Evolutionary conservation across 2,888 invertebrate genomes (phyloP).

Genomic region (Rotaria socialis): DNA sequence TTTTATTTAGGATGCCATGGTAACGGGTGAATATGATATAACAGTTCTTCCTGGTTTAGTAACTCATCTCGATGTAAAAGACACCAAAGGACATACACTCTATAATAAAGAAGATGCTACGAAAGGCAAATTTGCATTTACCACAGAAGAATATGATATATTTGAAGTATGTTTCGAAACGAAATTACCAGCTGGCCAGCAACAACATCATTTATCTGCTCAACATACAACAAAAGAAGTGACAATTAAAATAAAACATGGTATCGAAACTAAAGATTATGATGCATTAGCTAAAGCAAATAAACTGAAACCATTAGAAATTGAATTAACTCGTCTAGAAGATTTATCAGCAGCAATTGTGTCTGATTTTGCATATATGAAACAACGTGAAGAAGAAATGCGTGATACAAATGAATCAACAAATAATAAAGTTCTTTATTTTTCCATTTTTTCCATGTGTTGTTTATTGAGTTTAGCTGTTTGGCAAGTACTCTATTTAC

Average conservation of each 20-base stretch:
- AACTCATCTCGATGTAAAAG: constrained; percentile 69
- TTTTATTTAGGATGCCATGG: constrained; percentile 70
- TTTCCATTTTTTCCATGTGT: constrained; percentile 93
- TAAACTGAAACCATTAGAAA: constrained; percentile 92
- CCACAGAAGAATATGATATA: constrained; percentile 88
- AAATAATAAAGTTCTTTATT: constrained; percentile 89
- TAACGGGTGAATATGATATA: constrained; percentile 89
- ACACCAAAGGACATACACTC: constrained; percentile 86
- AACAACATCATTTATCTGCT: background rate
- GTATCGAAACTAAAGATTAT: constrained; percentile 93
- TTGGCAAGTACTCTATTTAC: constrained; percentile 94
- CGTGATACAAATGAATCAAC: constrained; percentile 98
- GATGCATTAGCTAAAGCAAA: constrained; percentile 86
- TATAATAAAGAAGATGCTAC: constrained; percentile 75
- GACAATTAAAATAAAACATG: constrained; percentile 79
- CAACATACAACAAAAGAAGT: constrained; percentile 70
- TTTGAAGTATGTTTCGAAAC: constrained; percentile 87
- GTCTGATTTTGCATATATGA: constrained; percentile 86
- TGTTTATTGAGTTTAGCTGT: constrained; percentile 88
- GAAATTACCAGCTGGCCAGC: constrained; percentile 62
- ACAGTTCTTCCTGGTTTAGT: constrained; percentile 63
- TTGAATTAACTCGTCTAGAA: constrained; percentile 86
- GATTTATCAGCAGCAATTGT: constrained; percentile 94
- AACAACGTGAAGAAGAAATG: constrained; percentile 94
- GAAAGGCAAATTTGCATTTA: constrained; percentile 92